These are phyloP conservation scores for Papilio glaucus DNA, from an alignment of 1,140 invertebrate genomes.

Conservation along the genomic window DNA sequence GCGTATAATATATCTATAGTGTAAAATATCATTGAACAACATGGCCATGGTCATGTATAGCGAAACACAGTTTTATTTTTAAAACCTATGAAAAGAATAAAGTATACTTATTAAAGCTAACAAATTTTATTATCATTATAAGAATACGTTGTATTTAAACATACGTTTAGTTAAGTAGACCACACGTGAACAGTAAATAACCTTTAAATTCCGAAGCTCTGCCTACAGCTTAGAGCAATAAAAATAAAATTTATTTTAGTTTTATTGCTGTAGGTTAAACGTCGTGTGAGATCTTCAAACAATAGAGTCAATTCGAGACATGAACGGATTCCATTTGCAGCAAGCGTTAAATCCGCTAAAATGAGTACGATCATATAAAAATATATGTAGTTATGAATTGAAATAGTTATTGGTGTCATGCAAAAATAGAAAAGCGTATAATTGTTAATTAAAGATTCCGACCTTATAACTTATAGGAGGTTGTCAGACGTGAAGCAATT, in stretches of 20 bases:
- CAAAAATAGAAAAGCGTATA: too few species aligned
- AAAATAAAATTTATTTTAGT: conserved; percentile 30
- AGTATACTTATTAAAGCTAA: not conserved
- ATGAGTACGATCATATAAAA: not conserved
- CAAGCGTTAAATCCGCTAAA: not conserved
- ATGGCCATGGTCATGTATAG: too few species aligned
- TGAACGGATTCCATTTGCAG: not conserved
- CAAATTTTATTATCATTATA: not conserved
- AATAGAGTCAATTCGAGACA: not conserved
- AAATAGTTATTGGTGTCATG: too few species aligned
- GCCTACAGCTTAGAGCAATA: not conserved
- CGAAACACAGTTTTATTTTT: too few species aligned
- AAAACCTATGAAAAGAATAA: too few species aligned
- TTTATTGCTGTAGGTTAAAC: conserved; percentile 25
- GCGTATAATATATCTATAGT: too few species aligned
- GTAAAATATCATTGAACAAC: too few species aligned
- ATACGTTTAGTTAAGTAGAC: conserved; percentile 3
- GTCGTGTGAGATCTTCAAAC: conserved; percentile 24
- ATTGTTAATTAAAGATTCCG: too few species aligned
- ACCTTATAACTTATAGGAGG: not conserved
- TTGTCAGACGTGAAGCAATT: not conserved
- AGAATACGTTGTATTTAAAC: not conserved
- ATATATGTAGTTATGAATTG: not conserved
- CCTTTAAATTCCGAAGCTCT: not conserved
- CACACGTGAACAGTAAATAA: conserved; percentile 7